These are phyloP conservation scores for Gallinago paraguaiae DNA, from an alignment of 2,113 vertebrate genomes.

Conservation along the genomic window DNA sequence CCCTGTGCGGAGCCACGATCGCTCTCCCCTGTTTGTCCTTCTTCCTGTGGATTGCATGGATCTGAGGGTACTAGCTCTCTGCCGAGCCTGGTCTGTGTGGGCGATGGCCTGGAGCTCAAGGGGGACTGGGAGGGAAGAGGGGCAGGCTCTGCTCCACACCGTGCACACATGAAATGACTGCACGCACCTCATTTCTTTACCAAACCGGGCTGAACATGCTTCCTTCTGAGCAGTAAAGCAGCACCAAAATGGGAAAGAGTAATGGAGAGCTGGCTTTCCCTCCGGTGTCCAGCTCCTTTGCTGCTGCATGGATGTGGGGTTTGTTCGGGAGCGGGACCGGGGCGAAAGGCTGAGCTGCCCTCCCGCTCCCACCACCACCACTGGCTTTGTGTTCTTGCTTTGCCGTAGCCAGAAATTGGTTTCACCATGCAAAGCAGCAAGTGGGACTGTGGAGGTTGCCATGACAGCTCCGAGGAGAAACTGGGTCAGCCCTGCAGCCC, in stretches of 20 bases:
- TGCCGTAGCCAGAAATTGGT: background rate
- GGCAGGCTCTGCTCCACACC: background rate
- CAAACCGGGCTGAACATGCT: background rate
- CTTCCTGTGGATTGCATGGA: background rate
- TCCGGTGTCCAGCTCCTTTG: background rate
- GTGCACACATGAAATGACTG: background rate
- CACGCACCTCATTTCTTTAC: background rate
- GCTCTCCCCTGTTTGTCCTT: background rate
- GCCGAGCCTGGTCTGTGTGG: background rate
- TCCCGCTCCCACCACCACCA: fast-evolving
- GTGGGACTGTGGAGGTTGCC: background rate
- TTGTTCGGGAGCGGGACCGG: background rate
- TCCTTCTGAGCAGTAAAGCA: background rate
- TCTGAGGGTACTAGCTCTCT: background rate
- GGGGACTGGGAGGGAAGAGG: background rate
- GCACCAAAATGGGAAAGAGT: background rate
- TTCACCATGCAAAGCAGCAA: background rate
- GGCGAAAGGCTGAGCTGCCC: background rate
- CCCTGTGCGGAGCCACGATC: background rate
- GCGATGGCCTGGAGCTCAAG: background rate
- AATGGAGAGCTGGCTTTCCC: background rate
- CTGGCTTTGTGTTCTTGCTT: background rate
- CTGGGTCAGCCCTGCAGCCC: background rate
- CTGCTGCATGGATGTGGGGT: fast-evolving
- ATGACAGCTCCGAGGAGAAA: background rate